Evolutionary conservation across 2,888 invertebrate species (phyloP).

Genomic region (Amphipoea oculea): DNA sequence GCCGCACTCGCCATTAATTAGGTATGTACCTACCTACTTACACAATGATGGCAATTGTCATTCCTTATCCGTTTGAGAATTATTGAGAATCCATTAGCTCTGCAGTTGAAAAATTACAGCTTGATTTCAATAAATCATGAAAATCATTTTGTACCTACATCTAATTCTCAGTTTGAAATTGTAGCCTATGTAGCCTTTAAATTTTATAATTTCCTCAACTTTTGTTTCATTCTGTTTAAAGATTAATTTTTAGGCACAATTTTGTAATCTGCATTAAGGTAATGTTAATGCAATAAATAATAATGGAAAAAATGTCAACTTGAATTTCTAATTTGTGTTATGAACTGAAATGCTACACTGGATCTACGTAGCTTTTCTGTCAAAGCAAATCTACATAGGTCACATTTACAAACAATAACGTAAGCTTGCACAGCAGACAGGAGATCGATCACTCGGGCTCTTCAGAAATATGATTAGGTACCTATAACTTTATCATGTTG

Average conservation of each 20-base stretch:
- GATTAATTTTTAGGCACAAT: not conserved
- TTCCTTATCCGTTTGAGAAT: not conserved
- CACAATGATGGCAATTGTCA: too few relatives aligned
- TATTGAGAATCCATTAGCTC: not conserved
- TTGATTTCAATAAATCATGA: not conserved
- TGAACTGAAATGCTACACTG: not conserved
- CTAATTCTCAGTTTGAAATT: not conserved
- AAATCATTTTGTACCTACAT: not conserved
- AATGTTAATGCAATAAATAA: not conserved
- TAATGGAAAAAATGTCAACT: not conserved
- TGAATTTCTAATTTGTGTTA: not conserved
- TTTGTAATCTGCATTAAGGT: not conserved
- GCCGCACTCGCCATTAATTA: not conserved
- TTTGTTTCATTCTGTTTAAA: not conserved
- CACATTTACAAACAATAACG: not conserved
- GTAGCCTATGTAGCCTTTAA: not conserved
- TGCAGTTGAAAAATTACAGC: not conserved
- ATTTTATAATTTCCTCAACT: not conserved
- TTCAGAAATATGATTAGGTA: slow-evolving; percentile 1
- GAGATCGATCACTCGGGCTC: not conserved
- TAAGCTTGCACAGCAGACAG: not conserved
- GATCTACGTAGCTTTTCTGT: not conserved
- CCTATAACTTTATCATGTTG: not conserved
- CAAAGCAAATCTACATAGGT: not conserved
- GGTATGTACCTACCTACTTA: not conserved